A percentile compares a stretch with the other conserved stretches of the same genome.
phyloP scores from a whole-genome alignment of 2,113 vertebrate species.

The Geococcyx californianus region DNA sequence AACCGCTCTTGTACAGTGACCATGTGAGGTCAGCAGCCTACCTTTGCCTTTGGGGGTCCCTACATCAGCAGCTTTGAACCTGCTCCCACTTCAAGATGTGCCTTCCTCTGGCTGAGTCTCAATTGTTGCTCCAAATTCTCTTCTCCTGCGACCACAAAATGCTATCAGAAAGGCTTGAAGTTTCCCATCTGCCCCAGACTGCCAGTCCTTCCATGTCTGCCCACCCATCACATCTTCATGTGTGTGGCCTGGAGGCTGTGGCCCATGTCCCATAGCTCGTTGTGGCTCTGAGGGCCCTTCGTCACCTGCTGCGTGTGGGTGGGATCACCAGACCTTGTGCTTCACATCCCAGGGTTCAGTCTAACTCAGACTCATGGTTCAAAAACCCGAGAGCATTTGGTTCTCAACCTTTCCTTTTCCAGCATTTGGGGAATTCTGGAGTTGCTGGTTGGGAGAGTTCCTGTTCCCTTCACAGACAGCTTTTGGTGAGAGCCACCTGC shows the following conservation, averaged over 20 bases:
- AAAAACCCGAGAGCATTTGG: neutral
- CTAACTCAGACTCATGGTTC: neutral
- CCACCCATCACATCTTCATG: fast-evolving
- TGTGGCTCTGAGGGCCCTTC: neutral
- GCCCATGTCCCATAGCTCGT: neutral
- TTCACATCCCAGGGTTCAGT: neutral
- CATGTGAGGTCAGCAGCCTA: neutral
- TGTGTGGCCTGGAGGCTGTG: neutral
- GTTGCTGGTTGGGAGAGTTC: neutral
- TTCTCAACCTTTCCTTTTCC: neutral
- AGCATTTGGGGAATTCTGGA: neutral
- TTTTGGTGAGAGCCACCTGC: neutral
- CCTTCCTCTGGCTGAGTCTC: neutral
- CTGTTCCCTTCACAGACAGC: neutral
- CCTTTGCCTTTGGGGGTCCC: neutral
- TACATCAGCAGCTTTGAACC: neutral
- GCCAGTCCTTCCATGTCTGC: neutral
- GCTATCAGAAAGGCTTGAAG: neutral
- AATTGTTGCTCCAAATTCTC: neutral
- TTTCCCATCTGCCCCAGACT: neutral
- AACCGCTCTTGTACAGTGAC: neutral
- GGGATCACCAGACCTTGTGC: neutral
- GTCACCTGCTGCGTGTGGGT: neutral
- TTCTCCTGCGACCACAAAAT: neutral
- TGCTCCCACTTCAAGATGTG: neutral